Evolutionary conservation across 2,888 invertebrate genomes (phyloP).

Genomic region (Heliconius ismenius): DNA sequence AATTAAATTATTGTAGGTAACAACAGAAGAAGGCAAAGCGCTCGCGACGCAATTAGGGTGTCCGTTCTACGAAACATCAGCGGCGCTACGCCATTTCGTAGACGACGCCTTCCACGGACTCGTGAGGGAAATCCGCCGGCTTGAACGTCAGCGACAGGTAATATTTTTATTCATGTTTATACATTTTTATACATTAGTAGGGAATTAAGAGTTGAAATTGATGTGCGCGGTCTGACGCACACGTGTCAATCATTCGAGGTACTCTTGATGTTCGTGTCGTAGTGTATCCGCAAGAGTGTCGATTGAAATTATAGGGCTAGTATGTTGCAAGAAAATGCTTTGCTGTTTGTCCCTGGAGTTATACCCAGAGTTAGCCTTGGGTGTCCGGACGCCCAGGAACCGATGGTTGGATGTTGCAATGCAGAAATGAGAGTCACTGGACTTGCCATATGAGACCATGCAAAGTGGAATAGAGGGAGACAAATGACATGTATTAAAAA

Average conservation of each 20-base stretch:
- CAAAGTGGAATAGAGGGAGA: too few species aligned
- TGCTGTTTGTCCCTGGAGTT: too few species aligned
- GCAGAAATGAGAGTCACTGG: too few species aligned
- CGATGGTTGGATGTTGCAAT: too few species aligned
- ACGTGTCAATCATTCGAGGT: neutral
- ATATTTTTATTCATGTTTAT: neutral
- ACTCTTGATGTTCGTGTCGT: neutral
- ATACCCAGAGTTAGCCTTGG: too few species aligned
- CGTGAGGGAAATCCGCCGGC: constrained; percentile 90
- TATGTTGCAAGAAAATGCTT: neutral
- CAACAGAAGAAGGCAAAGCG: constrained; percentile 91
- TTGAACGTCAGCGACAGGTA: constrained; percentile 85
- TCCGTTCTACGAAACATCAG: constrained; percentile 95
- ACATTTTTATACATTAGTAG: neutral
- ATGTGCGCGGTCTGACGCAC: neutral
- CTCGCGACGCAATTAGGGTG: constrained; percentile 92
- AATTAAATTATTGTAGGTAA: constrained; percentile 77
- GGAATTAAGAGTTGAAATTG: neutral
- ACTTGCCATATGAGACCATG: too few species aligned
- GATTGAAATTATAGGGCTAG: neutral
- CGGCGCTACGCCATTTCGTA: constrained; percentile 92
- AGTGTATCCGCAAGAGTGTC: too few species aligned
- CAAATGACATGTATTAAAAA: too few species aligned
- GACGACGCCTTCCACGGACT: constrained; percentile 96
- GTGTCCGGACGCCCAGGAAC: too few species aligned